These are phyloP conservation scores for Cranoglanis bouderius DNA, from an alignment of 2,113 vertebrate species.

Conservation along the genomic window DNA sequence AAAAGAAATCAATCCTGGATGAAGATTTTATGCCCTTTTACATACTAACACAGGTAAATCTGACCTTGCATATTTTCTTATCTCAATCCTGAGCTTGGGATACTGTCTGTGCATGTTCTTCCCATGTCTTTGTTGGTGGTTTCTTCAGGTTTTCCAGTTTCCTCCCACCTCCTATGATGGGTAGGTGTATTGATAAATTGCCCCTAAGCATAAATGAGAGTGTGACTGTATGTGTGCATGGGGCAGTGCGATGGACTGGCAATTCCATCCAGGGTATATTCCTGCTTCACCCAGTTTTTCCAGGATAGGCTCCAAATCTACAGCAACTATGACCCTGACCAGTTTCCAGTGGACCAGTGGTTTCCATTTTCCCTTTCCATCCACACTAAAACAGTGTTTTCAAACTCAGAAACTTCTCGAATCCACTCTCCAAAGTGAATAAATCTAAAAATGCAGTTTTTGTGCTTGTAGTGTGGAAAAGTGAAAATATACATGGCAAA, in stretches of 20 bases:
- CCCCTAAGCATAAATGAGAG: not conserved
- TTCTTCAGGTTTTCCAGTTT: not conserved
- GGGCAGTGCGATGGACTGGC: not conserved
- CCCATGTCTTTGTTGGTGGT: not conserved
- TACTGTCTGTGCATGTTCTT: not conserved
- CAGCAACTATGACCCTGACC: not conserved
- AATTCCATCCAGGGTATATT: not conserved
- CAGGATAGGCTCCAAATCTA: not conserved
- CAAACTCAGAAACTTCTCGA: not conserved
- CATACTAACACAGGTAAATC: not conserved
- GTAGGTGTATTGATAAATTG: not conserved
- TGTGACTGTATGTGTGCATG: not conserved
- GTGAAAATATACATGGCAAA: not conserved
- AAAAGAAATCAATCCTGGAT: conserved; percentile 14
- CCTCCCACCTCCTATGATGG: not conserved
- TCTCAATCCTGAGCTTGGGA: not conserved
- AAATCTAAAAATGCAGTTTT: not conserved
- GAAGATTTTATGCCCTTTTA: conserved; percentile 23
- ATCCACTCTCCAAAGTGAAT: not conserved
- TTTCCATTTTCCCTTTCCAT: not conserved
- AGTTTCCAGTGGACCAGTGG: not conserved
- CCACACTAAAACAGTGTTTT: not conserved
- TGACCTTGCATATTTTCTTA: not conserved
- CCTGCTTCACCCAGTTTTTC: not conserved
- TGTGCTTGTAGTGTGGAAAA: not conserved